These are phyloP conservation scores for Callosobruchus maculatus DNA, from an alignment of 2,888 invertebrate species.

Conservation along the genomic window DNA sequence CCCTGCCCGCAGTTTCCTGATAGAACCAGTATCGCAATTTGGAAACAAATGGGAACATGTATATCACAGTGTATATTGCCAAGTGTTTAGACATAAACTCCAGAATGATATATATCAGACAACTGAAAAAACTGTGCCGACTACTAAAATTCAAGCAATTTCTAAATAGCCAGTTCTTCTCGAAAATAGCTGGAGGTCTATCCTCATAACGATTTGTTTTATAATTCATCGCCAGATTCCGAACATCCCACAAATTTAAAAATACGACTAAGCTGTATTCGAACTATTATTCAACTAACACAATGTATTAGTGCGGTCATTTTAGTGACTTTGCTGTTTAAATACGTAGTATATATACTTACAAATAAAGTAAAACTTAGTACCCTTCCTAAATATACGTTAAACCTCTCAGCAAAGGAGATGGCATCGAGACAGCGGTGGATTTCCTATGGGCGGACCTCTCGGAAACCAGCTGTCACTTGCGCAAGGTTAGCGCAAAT, in stretches of 20 bases:
- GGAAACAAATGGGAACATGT: background rate
- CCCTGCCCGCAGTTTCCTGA: no score
- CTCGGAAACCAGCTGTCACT: no score
- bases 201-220: background rate
- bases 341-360: no score
- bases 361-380: no score
- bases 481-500: no score
- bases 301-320: background rate
- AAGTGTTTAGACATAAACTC: background rate
- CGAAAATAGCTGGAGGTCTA: background rate
- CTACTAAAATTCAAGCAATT: background rate
- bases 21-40: no score
- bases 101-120: background rate
- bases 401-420: no score
- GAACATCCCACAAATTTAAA: background rate
- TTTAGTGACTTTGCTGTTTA: no score
- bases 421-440: no score
- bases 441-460: no score
- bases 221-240: background rate
- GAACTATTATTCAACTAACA: background rate
- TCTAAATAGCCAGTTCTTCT: background rate
- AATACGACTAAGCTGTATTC: background rate
- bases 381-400: no score
- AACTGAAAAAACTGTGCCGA: background rate
- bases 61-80: background rate